Evolutionary conservation across 2,888 invertebrate genomes (phyloP).

Genomic region (Rhorus exstirpatorius): DNA sequence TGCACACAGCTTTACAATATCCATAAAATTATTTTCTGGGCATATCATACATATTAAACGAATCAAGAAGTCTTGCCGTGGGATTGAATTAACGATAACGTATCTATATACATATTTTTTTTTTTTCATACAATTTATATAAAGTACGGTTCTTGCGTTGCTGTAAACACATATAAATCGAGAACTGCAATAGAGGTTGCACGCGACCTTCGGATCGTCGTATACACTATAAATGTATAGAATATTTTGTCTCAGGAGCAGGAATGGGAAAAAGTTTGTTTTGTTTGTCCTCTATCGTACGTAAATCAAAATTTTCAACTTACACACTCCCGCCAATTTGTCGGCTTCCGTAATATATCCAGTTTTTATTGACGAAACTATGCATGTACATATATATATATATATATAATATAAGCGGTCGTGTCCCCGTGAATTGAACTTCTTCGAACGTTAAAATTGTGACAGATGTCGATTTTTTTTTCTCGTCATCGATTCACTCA

Average conservation of each 20-base stretch:
- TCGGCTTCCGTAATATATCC: slow-evolving; percentile 17
- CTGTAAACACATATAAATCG: slow-evolving; percentile 27
- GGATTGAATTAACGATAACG: slow-evolving; percentile 40
- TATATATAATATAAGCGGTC: slow-evolving; percentile 39
- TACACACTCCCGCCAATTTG: slow-evolving; percentile 60
- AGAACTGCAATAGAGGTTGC: slow-evolving; percentile 19
- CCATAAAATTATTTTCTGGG: slow-evolving; percentile 41
- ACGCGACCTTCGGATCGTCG: slow-evolving; percentile 52
- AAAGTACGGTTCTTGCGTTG: too few species aligned
- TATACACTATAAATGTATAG: too few species aligned
- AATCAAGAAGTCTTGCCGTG: slow-evolving; percentile 27
- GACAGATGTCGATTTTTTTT: slow-evolving; percentile 6
- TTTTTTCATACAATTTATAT: too few species aligned
- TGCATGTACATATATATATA: too few species aligned
- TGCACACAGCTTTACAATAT: too few species aligned
- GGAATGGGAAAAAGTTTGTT: slow-evolving; percentile 10
- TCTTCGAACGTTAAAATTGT: slow-evolving; percentile 6
- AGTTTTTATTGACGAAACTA: slow-evolving; percentile 32
- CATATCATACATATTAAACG: slow-evolving; percentile 13
- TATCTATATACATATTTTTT: neutral
- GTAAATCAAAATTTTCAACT: slow-evolving; percentile 64
- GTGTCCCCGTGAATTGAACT: slow-evolving; percentile 50
- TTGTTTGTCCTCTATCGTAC: slow-evolving; percentile 4
- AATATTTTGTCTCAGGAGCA: too few species aligned
- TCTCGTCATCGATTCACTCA: neutral